Evolutionary conservation across 2,888 invertebrate genomes (phyloP), one percentile per base, ranked within the genome.

Genomic region (Corbicula japonica): DNA sequence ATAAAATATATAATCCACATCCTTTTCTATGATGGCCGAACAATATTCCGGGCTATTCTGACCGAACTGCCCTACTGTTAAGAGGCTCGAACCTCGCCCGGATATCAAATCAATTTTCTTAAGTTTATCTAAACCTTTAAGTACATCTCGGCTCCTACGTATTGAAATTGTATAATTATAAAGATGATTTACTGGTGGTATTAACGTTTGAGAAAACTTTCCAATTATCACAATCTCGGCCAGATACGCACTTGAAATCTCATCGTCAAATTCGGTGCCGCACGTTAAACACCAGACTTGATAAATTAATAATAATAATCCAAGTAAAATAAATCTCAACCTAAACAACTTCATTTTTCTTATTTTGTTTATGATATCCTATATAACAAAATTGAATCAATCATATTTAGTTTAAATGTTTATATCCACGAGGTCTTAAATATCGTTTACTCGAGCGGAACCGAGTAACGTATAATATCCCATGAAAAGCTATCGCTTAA

Each of bases 331-430:
- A 61, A 80, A 80, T 26, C 75, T 4, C 41, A 80, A 76, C 68
- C 80, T 71, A 35, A 80, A 80, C 44, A 76, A 61, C 75, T 75
- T 80, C 80, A 80, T 80, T 61, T 70, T 74, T 26, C 52, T 52
- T 52, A 52, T 26, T 26, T 3, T 21, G 21, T 18, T 52, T 35
- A 21, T 15, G 34, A 21, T 35, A 48, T 12, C 4, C 30, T 62
- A 44, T 48, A 30, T 32, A 21, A 65, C 32, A 50, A 48, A 52
- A 58, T 35, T 35, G 32, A 52, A 30, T 32, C 52, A 52, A 30
- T 28, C 32, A 52, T 52, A 52, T 26, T n/a, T n/a, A 30, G 52
- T 52, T 8, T 52, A 28, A 30, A 15, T 15, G 32, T 52, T 30
- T 5, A 15, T 56, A 56, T 56, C 46, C 52, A 18, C 23, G 21